Conservation (phyloP, 2,113 vertebrate species). For the Neopipo cinnamomea region DNA sequence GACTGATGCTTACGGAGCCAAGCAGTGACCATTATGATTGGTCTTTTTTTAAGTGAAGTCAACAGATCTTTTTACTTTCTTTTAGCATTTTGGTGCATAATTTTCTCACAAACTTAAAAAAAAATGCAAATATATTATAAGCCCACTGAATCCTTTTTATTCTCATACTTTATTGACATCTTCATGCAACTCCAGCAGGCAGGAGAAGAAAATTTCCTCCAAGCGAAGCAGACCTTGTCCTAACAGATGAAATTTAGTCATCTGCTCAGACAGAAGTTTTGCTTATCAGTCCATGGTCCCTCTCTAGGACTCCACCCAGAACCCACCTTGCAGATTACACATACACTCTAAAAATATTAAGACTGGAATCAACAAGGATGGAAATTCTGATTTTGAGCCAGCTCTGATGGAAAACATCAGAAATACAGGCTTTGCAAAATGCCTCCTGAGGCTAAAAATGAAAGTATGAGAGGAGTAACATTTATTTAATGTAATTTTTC, state of each 20-base stretch:
- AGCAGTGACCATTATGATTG: rapidly evolving
- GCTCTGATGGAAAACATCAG: not conserved
- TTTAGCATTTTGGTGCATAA: not conserved
- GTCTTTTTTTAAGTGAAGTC: not conserved
- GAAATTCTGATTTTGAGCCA: not conserved
- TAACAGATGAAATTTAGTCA: not conserved
- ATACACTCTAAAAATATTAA: not conserved
- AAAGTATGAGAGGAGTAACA: not conserved
- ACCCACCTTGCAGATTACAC: not conserved
- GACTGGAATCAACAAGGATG: not conserved
- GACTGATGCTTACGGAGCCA: not conserved
- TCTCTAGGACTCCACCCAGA: not conserved
- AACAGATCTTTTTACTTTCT: not conserved
- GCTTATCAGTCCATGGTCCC: not conserved
- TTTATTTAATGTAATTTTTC: not conserved
- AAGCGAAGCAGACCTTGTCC: not conserved
- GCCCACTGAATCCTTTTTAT: not conserved
- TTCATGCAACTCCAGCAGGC: not conserved
- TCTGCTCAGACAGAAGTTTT: not conserved
- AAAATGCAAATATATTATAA: not conserved
- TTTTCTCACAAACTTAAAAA: not conserved
- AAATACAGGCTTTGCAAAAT: not conserved
- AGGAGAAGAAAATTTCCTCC: not conserved
- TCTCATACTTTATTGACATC: not conserved
- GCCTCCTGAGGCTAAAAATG: not conserved